Percentiles rank a stretch among this genome's conserved stretches.
phyloP scores from a whole-genome alignment of 1,140 invertebrate genomes.

The Trialeurodes vaporariorum region DNA sequence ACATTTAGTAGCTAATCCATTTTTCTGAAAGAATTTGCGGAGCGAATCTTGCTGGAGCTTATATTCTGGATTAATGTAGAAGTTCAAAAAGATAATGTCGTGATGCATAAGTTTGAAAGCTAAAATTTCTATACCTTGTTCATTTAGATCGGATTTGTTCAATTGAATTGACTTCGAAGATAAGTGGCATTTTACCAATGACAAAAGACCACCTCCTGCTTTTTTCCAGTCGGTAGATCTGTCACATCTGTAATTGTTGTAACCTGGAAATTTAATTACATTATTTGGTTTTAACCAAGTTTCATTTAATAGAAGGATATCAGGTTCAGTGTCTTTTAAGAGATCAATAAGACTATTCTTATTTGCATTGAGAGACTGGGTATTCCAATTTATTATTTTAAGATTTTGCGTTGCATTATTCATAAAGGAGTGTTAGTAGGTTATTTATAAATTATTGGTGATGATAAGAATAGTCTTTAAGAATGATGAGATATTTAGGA shows the following conservation, averaged over 20 bases:
- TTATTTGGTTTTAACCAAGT: background rate
- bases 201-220: background rate
- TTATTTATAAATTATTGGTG: no score
- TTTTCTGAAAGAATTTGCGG: background rate
- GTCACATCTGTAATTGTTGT: background rate
- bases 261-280: background rate
- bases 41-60: background rate
- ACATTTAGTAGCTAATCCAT: background rate
- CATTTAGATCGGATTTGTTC: background rate
- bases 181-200: background rate
- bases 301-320: background rate
- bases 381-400: background rate
- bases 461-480: no score
- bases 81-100: background rate
- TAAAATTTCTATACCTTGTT: background rate
- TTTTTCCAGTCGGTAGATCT: no score
- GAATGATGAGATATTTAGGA: no score
- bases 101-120: background rate
- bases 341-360: background rate
- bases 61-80: background rate
- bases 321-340: background rate
- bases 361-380: background rate
- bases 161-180: background rate
- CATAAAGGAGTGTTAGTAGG: no score
- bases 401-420: no score